Evolutionary conservation across 2,888 invertebrate genomes (phyloP).

Genomic region (Megastigmus dorsalis): DNA sequence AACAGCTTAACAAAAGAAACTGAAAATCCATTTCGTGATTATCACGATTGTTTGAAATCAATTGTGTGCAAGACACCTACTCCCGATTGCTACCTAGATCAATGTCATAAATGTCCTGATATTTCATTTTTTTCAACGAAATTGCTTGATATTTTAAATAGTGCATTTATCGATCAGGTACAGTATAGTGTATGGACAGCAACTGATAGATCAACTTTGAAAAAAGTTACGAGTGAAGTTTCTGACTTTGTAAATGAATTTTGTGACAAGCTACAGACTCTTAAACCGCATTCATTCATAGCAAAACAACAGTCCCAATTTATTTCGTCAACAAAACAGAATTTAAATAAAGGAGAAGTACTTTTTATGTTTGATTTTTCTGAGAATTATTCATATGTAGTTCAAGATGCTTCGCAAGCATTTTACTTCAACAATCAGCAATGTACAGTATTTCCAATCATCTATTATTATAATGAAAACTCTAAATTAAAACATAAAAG

Average conservation of each 20-base stretch:
- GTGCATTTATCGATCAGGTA: slow-evolving; percentile 19
- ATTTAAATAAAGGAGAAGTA: slow-evolving; percentile 22
- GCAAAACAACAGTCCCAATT: no score
- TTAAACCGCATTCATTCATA: slow-evolving; percentile 4
- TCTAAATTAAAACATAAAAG: neutral
- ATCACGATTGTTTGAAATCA: slow-evolving; percentile 35
- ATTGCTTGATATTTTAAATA: neutral
- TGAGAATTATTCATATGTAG: slow-evolving; percentile 27
- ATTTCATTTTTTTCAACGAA: neutral
- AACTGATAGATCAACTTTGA: slow-evolving; percentile 29
- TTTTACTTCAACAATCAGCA: no score
- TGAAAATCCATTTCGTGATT: neutral
- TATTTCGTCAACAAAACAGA: no score
- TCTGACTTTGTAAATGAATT: slow-evolving; percentile 41
- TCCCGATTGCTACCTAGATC: slow-evolving; percentile 32
- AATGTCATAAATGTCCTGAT: slow-evolving; percentile 41
- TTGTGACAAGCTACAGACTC: neutral
- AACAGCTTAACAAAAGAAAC: neutral
- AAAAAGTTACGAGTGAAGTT: slow-evolving; percentile 16
- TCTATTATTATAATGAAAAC: slow-evolving; percentile 8
- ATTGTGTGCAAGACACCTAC: slow-evolving; percentile 24
- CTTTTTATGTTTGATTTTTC: slow-evolving; percentile 32
- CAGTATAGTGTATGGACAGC: slow-evolving; percentile 40
- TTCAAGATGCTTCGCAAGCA: slow-evolving; percentile 27
- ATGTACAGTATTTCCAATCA: neutral